These are phyloP conservation scores for Brachyptera putata DNA, from an alignment of 2,888 invertebrate genomes.

Conservation along the genomic window DNA sequence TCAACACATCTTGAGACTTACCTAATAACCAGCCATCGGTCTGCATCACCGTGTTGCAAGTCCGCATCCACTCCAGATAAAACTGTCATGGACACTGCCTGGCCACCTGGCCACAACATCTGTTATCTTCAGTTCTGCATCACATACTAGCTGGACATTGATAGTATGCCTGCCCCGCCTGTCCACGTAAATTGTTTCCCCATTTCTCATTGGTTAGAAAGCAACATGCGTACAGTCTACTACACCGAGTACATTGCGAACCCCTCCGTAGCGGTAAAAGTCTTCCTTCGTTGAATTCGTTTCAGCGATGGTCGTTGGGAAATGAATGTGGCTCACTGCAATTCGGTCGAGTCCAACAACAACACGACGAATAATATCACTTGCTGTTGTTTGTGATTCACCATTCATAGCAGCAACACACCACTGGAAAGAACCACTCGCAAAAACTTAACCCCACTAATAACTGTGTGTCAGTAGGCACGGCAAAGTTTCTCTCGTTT, in stretches of 20 bases:
- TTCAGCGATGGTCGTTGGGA: conserved; percentile 3
- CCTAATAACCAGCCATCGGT: background rate
- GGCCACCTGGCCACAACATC: conserved; percentile 2
- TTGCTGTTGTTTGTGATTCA: background rate
- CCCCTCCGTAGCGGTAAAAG: background rate
- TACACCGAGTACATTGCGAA: background rate
- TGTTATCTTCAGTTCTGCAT: background rate
- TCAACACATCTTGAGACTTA: no score
- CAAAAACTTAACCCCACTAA: background rate
- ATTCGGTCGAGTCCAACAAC: background rate
- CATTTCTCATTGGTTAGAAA: background rate
- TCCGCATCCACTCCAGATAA: background rate
- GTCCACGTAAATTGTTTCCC: background rate
- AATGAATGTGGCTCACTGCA: background rate
- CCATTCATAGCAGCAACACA: background rate
- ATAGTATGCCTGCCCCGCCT: background rate
- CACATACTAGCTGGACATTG: background rate
- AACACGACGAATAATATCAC: conserved; percentile 5
- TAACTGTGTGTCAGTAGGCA: background rate
- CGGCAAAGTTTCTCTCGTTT: conserved; percentile 1
- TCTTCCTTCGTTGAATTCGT: background rate
- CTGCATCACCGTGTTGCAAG: background rate
- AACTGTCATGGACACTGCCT: conserved; percentile 1
- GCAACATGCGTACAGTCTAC: background rate
- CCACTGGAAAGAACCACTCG: conserved; percentile 1